Evolutionary conservation across 2,113 vertebrate species (phyloP).

Genomic region (Sinocyclocheilus anophthalmus): DNA sequence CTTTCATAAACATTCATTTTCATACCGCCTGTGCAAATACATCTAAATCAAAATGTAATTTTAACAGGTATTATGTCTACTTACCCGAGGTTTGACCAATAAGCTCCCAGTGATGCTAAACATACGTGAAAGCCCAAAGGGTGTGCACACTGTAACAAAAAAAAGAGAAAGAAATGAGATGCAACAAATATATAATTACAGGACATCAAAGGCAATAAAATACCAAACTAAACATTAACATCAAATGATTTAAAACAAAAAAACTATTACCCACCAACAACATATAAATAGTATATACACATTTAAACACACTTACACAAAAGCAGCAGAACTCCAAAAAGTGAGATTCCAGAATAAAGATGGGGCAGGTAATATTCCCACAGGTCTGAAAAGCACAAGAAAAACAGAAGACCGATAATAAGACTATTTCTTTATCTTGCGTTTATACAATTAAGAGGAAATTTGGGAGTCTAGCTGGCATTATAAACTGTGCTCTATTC

Average conservation of each 20-base stretch:
- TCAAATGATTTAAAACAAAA: neutral
- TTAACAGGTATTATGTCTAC: conserved; percentile 50
- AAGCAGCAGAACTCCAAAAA: conserved; percentile 91
- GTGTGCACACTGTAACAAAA: conserved; percentile 86
- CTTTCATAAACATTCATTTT: too few species aligned
- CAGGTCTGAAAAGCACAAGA: conserved; percentile 77
- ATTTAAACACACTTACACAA: conserved; percentile 93
- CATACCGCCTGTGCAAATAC: neutral
- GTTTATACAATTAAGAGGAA: neutral
- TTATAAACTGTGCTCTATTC: neutral
- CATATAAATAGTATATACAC: conserved; percentile 47
- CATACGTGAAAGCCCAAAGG: conserved; percentile 93
- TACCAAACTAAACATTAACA: neutral
- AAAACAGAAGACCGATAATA: conserved; percentile 9
- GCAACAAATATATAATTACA: too few species aligned
- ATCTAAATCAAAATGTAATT: neutral
- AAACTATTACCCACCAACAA: neutral
- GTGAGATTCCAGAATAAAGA: conserved; percentile 94
- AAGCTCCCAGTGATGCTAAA: conserved; percentile 93
- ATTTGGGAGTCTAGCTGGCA: neutral
- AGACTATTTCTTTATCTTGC: neutral
- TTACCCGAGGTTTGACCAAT: conserved; percentile 93
- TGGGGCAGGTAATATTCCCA: conserved; percentile 97
- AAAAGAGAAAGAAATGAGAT: neutral
- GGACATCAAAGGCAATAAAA: neutral